Base-by-base conservation (phyloP, 2,113 vertebrate genomes). In the Paradisaea rubra region DNA sequence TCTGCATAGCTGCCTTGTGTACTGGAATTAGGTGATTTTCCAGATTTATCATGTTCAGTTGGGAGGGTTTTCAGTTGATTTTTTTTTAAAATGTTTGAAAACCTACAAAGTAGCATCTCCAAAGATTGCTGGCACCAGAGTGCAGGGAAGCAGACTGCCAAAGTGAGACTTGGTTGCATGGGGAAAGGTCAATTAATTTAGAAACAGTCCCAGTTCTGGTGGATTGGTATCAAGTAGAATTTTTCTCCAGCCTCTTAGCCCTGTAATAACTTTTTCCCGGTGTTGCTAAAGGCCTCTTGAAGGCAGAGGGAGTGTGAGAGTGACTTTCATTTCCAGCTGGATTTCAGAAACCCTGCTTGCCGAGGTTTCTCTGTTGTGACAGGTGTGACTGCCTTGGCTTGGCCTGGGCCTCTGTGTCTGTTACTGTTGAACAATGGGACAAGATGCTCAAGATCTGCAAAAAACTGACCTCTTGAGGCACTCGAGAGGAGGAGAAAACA, bases 131-230 rank as follows among this genome's bases (percentile, higher is more conserved):
- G 10, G 19, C 86, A 83, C 19, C 20, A 42, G 61, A 59, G 56
- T 54, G 37, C 53, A 54, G 50, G 49, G 64, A 86, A 84, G 24
- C 60, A 76, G 59, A 14, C 35, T 54, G 83, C 66, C 47, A 63
- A 28, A 76, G 56, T 61, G 77, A 86, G 68, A 81, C 22, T 59
- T 59, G 64, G 59, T 30, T 59, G 12, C 35, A 45, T 77, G 56
- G 47, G 70, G 63, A 91, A 64, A 78, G 78, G 83, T 69, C 77
- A 90, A 3, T 89, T 88, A 45, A 94, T 96, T 89, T 93, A 88
- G 71, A 69, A 95, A 44, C 37, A 31, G 47, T 57, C n/a, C 73
- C 60, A 31, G 18, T 87, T 95, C 76, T 63, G 42, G 80, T 83
- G 45, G 39, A 54, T 79, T 83, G 65, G 31, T 53, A 89, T 82